Evolutionary conservation across 2,888 invertebrate species (phyloP), one percentile per base, ranked within the genome.

Genomic region (Sicus ferrugineus): DNA sequence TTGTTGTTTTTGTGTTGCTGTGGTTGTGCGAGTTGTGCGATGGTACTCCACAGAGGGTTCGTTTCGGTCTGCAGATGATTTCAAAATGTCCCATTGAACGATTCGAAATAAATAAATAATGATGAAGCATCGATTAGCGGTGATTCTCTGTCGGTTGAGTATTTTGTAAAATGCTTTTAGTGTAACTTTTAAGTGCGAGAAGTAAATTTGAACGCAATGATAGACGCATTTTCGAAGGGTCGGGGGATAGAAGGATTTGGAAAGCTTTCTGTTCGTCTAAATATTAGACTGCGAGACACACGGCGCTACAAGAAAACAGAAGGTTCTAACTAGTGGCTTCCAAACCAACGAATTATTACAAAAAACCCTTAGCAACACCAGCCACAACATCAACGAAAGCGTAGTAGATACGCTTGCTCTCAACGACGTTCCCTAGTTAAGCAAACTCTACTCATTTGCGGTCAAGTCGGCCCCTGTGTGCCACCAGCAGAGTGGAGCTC

Each of bases 391-490:
- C 52, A 26, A 54, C 7, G 31, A 31, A 30, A 19, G 19, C 19
- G 11, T 6, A n/a, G 28, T n/a, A 63, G 2, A 19, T 21, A 50
- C 31, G 50, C 30, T 42, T 42, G 68, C 23, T 50, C 67, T 67
- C 50, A 68, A 72, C 68, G 69, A 69, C 68, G 61, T 69, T 67
- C 69, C 63, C 68, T 26, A 48, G 73, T 75, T 78, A 73, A 78
- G 81, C 79, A 79, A 80, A 81, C 80, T 79, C 73, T 75, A 75
- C 75, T 79, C 80, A 79, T 79, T 81, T 79, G 79, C 79, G 79
- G 81, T 80, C 81, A 80, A 81, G 79, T 81, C 26, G 42, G 23
- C n/a, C 3, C 59, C 19, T n/a, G 28, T 21, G 38, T 54, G n/a
- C 31, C 14, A 64, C 50, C 30, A 64, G 50, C 19, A 50, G 48